phyloP scores from a whole-genome alignment of 2,888 invertebrate genomes.

The Hetaerina titia region DNA sequence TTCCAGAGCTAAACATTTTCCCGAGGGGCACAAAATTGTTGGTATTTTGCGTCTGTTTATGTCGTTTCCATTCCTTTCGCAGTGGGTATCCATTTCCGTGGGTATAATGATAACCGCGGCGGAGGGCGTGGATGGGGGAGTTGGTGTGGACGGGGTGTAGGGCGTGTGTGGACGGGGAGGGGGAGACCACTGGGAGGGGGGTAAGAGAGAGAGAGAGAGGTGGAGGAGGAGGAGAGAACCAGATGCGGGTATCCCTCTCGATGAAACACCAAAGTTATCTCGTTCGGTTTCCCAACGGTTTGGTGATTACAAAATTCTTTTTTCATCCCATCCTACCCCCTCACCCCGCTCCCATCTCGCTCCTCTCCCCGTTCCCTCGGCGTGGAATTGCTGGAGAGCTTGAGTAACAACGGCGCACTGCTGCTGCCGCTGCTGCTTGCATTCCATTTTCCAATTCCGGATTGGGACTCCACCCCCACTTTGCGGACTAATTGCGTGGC shows the following conservation, averaged over 20 bases:
- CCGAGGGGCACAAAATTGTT: no score
- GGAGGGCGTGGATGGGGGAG: no score
- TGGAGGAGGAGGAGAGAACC: neutral
- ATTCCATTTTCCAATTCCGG: neutral
- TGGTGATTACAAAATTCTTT: neutral
- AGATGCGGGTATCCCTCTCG: neutral
- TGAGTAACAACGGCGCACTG: neutral
- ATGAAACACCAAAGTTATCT: neutral
- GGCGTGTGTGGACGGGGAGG: no score
- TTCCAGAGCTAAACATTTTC: no score
- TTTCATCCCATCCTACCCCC: neutral
- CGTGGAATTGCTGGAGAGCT: neutral
- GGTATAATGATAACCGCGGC: no score
- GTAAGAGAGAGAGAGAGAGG: neutral
- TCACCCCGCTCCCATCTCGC: neutral
- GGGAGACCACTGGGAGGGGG: neutral
- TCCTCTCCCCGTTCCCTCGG: neutral
- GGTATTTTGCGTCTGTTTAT: no score
- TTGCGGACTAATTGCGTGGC: conserved; percentile 7
- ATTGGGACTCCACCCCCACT: neutral
- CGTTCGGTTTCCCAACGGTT: neutral
- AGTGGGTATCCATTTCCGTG: no score
- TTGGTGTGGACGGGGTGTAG: no score
- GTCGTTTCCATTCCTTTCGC: no score
- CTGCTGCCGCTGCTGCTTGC: neutral